A percentile compares a stretch with the other conserved stretches of the same genome.
phyloP scores from a whole-genome alignment of 2,888 invertebrate species.

The Brachyptera risi region DNA sequence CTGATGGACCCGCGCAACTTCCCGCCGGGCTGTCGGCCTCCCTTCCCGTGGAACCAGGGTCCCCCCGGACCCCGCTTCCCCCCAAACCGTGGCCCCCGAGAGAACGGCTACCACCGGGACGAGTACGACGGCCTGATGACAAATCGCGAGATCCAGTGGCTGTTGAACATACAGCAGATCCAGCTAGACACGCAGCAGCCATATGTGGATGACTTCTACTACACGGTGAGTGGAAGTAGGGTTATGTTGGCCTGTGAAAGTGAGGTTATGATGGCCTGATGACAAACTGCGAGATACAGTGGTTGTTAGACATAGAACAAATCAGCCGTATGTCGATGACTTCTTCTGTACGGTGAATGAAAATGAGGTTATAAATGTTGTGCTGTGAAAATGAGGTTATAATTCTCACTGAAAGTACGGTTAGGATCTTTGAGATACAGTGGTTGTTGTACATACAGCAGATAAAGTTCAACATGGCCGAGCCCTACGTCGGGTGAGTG shows the following conservation, averaged over 20 bases:
- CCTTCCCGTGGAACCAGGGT: too few species aligned
- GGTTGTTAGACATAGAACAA: conserved; percentile 93
- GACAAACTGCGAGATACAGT: conserved; percentile 91
- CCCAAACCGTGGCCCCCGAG: neutral
- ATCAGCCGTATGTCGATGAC: conserved; percentile 95
- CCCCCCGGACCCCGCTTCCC: conserved; percentile 5
- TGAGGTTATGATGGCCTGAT: too few species aligned
- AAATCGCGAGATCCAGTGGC: conserved; percentile 90
- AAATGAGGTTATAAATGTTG: too few species aligned
- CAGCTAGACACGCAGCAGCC: conserved; percentile 94
- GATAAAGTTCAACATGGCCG: too few species aligned
- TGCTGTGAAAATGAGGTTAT: too few species aligned
- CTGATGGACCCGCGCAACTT: too few species aligned
- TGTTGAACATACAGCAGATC: conserved; percentile 90
- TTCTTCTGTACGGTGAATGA: conserved; percentile 87
- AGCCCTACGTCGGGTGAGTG: too few species aligned
- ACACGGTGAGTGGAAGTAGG: conserved; percentile 67
- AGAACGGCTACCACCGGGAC: conserved; percentile 46
- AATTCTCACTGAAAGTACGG: too few species aligned
- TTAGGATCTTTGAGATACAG: conserved; percentile 90
- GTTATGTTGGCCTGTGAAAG: too few species aligned
- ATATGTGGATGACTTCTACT: conserved; percentile 96
- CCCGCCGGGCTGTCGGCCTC: too few species aligned
- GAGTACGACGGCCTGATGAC: conserved; percentile 93
- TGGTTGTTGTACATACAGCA: too few species aligned